Base-by-base conservation (phyloP, 2,113 vertebrate species). In the Chionis minor region DNA sequence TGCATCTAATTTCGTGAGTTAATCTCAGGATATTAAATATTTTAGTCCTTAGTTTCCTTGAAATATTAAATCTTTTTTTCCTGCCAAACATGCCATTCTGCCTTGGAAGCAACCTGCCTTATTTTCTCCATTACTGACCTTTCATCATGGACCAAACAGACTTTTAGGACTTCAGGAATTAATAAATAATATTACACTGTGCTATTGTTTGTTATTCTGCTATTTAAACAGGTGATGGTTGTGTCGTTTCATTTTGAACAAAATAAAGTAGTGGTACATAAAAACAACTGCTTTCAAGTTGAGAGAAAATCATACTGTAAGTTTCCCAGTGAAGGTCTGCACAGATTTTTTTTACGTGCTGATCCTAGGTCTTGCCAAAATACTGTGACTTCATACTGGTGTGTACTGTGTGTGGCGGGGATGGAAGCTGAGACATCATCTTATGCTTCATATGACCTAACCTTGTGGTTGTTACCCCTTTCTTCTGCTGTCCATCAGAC, bases 1-100 rank as follows among this genome's bases (percentile, higher is more conserved):
- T 23, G 6, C 15, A 3, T 27, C 11, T 84, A 16, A 30, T 69
- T 77, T 51, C 4, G 0, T 0, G 1, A 70, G 12, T 30, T 49
- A 35, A n/a, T 27, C 20, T 45, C 35, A 77, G 62, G 59, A 16
- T 33, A 30, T 21, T 24, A 56, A 63, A 24, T 20, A 20, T 28
- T 56, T 49, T 38, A 49, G 4, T 70, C 7, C 11, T 51, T 52
- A 9, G 1, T 30, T 70, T 77, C 49, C 5, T 33, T 26, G 4
- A 10, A 61, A 14, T 32, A 42, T 19, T 22, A 54, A 40, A 73
- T 26, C 8, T 6, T 24, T 33, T 74, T 13, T 45, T 45, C 26
- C 32, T 51, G 13, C 4, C 9, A 55, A 69, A 8, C 14, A 56
- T 0, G 1, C 8, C 16, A 5, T 55, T 44, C 40, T 38, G 8